Evolutionary conservation across 2,888 invertebrate species (phyloP), one percentile per base, ranked within the genome.

Genomic region (Eulithis testata): DNA sequence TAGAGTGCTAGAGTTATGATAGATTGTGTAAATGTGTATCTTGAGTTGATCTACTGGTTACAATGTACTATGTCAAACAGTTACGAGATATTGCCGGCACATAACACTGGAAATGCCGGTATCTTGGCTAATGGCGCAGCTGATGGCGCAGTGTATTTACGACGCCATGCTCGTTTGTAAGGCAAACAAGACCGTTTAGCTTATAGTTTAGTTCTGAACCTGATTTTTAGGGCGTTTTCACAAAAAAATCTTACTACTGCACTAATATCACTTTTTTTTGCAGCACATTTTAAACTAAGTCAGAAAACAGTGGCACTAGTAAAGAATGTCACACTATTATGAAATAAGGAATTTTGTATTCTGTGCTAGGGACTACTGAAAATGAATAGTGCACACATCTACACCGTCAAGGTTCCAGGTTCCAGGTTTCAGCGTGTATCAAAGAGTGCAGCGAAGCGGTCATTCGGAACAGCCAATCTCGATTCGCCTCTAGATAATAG

Each of bases 21-120:
- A 31, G 31, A 31, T 31, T 31, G 31, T 31, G 31, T 6, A 6
- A 31, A 5, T 31, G 31, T 31, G 31, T 6, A 6, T 2, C 31
- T 31, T 31, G 31, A n/a, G 2, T 37, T 52, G 12, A 2, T 2
- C n/a, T 44, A 44, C 59, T 62, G 21, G 0, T 40, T 55, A 3
- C n/a, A 11, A 6, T 54, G 40, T 59, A 63, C 63, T 51, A 47
- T 21, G 60, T 40, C 11, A 12, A 44, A n/a, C 66, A 55, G 62
- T 66, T 63, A 52, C 49, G 59, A 56, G 60, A 63, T 56, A 66
- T 63, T 44, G 63, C 52, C 49, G 52, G 63, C 63, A 49, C 59
- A 62, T 45, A 58, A 49, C 54, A 47, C 9, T 47, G 21, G 31
- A 58, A 62, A 54, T 21, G 63, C 47, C 51, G 66, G 47, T 59